Percentiles rank a stretch among this genome's conserved stretches.
phyloP scores from a whole-genome alignment of 1,140 invertebrate species.

The Camponotus vicinus region DNA sequence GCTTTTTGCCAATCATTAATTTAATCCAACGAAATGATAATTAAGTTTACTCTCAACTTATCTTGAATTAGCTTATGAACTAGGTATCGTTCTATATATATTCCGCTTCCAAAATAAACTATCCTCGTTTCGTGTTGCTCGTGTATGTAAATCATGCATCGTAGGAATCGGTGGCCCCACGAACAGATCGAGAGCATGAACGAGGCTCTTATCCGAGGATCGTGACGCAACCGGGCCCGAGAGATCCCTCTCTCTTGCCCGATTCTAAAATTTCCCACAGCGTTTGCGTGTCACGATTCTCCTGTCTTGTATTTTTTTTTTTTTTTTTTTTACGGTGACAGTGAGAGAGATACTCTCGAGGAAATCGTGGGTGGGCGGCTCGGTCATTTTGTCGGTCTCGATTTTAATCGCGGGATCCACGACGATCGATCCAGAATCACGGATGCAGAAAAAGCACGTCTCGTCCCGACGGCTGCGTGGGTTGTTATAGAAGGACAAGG shows the following conservation, averaged over 20 bases:
- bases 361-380: not conserved
- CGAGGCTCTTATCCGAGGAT: not conserved
- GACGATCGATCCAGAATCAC: slow-evolving; percentile 30
- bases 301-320: not conserved
- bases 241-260: not conserved
- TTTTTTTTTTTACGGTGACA: not conserved
- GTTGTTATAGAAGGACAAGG: slow-evolving; percentile 66
- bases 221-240: slow-evolving; percentile 26
- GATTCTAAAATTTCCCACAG: slow-evolving; percentile 44
- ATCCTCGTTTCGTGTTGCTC: not conserved
- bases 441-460: slow-evolving; percentile 34
- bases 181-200: not conserved
- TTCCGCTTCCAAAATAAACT: not conserved
- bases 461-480: slow-evolving; percentile 55
- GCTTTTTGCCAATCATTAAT: slow-evolving; percentile 6
- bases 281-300: not conserved
- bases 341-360: not conserved
- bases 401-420: slow-evolving; percentile 20
- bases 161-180: slow-evolving; percentile 3
- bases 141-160: not conserved
- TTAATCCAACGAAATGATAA: not conserved
- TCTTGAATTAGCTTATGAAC: not conserved
- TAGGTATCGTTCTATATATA: not conserved
- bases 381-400: not conserved
- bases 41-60: not conserved